Evolutionary conservation across 2,888 invertebrate species (phyloP).

Genomic region (Podotricha telesiphe): DNA sequence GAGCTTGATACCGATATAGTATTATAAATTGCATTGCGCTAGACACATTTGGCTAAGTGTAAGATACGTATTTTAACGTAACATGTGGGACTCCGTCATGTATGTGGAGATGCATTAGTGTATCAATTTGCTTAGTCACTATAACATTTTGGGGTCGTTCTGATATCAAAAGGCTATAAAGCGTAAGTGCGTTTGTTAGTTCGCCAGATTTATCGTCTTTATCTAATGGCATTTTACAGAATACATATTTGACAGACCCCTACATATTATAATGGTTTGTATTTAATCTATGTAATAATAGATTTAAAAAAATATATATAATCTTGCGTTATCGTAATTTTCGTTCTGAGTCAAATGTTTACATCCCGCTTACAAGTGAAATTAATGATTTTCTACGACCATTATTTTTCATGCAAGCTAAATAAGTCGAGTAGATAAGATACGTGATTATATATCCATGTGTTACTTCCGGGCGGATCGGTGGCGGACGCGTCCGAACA

Average conservation of each 20-base stretch:
- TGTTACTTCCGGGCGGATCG: conserved; percentile 66
- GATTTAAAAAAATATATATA: background rate
- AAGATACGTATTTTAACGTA: conserved; percentile 2
- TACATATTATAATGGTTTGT: background rate
- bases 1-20: background rate
- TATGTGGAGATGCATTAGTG: conserved; percentile 73
- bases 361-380: conserved; percentile 69
- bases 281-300: background rate
- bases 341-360: conserved; percentile 49
- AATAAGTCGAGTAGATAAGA: conserved; percentile 38
- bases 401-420: conserved; percentile 50
- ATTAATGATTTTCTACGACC: conserved; percentile 64
- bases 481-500: conserved; percentile 74
- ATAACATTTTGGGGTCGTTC: conserved; percentile 65
- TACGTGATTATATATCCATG: conserved; percentile 54
- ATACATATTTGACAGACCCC: conserved; percentile 29
- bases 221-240: conserved; percentile 38
- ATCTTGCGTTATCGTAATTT: conserved; percentile 18
- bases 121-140: conserved; percentile 73
- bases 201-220: conserved; percentile 41
- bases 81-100: conserved; percentile 42
- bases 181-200: conserved; percentile 43
- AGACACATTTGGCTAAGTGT: conserved; percentile 6
- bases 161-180: conserved; percentile 53
- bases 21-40: background rate